Base-by-base conservation (phyloP, 2,113 vertebrate genomes). In the Nansenia antarctica region DNA sequence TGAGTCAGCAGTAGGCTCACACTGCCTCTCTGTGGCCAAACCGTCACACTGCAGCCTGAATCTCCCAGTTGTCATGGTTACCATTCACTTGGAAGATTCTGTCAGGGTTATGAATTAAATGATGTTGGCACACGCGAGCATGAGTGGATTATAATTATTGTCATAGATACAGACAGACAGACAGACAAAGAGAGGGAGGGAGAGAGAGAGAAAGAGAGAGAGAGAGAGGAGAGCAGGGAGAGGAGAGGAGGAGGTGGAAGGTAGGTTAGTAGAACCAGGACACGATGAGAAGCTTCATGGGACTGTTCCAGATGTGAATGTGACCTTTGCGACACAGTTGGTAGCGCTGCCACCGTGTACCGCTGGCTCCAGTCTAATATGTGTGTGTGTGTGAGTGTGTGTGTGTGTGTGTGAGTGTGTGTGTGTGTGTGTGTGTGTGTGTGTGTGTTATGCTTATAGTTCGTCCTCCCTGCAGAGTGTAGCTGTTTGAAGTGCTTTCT, bases 401-500 rank as follows among this genome's bases (percentile, higher is more conserved):
- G 31, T 29, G 65, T 57, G 20, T 24, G 26, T 66, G 8, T 9
- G 6, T 68, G 9, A 57, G 42, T 2, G n/a, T 37, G 54, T 3
- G 4, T 39, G 35, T 60, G 34, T 32, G 22, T 35, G 65, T 15
- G 12, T 15, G 57, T 26, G 3, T 37, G 27, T 26, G 15, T 47
- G 45, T 29, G 52, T 45, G 35, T 7, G 22, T 5, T 0, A 26
- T 20, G 2, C 32, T 6, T 84, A 91, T 85, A 77, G 90, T 91
- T 69, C 89, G 72, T 9, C 85, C 69, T 0, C 90, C 86, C 45
- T 74, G 74, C 65, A 78, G 54, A 1, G 85, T 88, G 77, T 86
- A 90, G 81, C 87, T 89, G 57, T 90, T n/a, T 91, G 12, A 90
- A 89, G 69, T 87, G 72, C 54, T 86, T 91, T 73, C 86, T 89